Percentiles rank a stretch among this genome's conserved stretches.
Evolutionary conservation across 2,888 invertebrate species (phyloP).

Genomic region (Acrobeloides nanus): DNA sequence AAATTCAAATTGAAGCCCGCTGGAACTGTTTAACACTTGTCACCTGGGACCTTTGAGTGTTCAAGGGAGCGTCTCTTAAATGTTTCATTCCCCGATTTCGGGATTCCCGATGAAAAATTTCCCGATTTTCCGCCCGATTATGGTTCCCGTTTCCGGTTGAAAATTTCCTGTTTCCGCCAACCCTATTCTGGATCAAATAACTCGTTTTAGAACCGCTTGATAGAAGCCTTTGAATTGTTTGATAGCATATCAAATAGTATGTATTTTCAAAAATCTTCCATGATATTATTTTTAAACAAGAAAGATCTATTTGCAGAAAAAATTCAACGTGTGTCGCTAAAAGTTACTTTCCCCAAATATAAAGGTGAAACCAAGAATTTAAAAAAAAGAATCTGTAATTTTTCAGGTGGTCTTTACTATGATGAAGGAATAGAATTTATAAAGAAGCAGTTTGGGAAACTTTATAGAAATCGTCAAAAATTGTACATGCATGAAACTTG

Average conservation of each 20-base stretch:
- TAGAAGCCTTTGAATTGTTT: constrained; percentile 43
- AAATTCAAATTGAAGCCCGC: no score
- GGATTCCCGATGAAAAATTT: no score
- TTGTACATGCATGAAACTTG: constrained; percentile 43
- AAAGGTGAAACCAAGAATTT: no score
- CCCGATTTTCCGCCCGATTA: no score
- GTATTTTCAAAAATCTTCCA: constrained; percentile 38
- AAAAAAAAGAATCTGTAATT: no score
- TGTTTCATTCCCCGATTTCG: no score
- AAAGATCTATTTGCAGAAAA: constrained; percentile 47
- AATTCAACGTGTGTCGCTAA: constrained; percentile 29
- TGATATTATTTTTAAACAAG: constrained; percentile 50
- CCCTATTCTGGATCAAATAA: no score
- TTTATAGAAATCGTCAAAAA: constrained; percentile 19
- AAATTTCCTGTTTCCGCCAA: constrained; percentile 39
- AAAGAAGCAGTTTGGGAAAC: constrained; percentile 22
- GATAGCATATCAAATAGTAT: constrained; percentile 28
- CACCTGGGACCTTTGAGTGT: no score
- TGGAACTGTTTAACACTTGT: no score
- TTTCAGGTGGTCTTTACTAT: constrained; percentile 32
- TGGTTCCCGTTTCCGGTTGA: no score
- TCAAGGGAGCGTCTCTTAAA: no score
- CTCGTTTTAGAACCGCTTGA: constrained; percentile 40
- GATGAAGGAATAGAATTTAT: constrained; percentile 29
- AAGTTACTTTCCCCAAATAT: constrained; percentile 29